A percentile compares a stretch with the other conserved stretches of the same genome.
Conservation (phyloP, 2,888 invertebrate genomes). For the Amiota communis region DNA sequence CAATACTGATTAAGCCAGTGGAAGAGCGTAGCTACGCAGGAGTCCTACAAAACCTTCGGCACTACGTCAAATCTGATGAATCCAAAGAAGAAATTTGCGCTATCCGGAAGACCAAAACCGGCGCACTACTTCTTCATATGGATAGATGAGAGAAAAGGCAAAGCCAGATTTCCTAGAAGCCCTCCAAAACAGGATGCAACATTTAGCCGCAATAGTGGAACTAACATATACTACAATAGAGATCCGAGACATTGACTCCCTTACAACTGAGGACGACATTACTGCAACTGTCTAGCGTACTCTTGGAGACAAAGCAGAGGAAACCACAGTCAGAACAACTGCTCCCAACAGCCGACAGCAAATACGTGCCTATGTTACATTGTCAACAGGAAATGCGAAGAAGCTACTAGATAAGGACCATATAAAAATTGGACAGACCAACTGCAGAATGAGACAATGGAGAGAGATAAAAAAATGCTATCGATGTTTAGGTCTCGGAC, state of each 20-base stretch:
- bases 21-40: neutral
- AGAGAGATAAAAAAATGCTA: neutral
- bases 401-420: neutral
- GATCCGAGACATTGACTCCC: neutral
- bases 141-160: neutral
- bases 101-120: neutral
- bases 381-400: neutral
- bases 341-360: neutral
- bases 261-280: neutral
- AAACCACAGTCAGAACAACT: neutral
- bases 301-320: neutral
- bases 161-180: neutral
- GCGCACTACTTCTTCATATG: neutral
- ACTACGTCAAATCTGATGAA: neutral
- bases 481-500: neutral
- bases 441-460: neutral
- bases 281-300: neutral
- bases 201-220: neutral
- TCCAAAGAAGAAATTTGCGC: neutral
- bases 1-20: neutral
- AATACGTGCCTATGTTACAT: neutral
- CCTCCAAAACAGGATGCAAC: neutral
- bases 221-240: neutral
- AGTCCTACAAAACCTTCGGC: neutral
- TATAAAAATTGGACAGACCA: constrained; percentile 1